phyloP scores from a whole-genome alignment of 2,888 invertebrate genomes.

The Macrosoma leucophasiata region DNA sequence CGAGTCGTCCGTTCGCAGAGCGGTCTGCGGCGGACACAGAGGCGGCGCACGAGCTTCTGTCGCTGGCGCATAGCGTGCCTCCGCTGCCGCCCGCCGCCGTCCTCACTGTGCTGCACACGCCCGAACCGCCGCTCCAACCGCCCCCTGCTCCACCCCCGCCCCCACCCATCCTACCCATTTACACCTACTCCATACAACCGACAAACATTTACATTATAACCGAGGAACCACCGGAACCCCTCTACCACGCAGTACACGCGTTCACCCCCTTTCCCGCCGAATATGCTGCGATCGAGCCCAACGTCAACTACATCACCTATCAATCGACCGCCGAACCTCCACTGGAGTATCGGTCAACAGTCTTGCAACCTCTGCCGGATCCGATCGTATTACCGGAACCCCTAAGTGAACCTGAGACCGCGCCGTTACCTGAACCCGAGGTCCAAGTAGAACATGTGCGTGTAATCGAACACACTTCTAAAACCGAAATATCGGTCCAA shows the following conservation, averaged over 20 bases:
- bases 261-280: constrained; percentile 37
- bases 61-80: constrained; percentile 84
- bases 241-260: constrained; percentile 45
- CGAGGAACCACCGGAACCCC: constrained; percentile 44
- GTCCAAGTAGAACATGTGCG: constrained; percentile 5
- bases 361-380: too few species aligned
- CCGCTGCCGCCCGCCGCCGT: constrained; percentile 83
- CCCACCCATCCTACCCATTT: constrained; percentile 50
- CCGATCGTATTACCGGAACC: constrained; percentile 3
- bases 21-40: constrained; percentile 89
- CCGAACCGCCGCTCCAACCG: constrained; percentile 70
- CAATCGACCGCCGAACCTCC: constrained; percentile 29
- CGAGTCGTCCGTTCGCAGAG: constrained; percentile 58
- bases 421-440: constrained; percentile 23
- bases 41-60: constrained; percentile 88
- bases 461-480: too few species aligned
- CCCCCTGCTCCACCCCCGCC: constrained; percentile 60
- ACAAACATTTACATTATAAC: constrained; percentile 53
- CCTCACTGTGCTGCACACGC: constrained; percentile 52
- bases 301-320: constrained; percentile 45
- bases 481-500: too few species aligned
- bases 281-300: constrained; percentile 42
- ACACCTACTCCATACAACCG: constrained; percentile 81
- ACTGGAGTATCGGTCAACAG: too few species aligned
- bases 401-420: constrained; percentile 21